These are phyloP conservation scores for Sarotherodon lohbergeri DNA, from an alignment of 2,113 vertebrate genomes.

Conservation along the genomic window DNA sequence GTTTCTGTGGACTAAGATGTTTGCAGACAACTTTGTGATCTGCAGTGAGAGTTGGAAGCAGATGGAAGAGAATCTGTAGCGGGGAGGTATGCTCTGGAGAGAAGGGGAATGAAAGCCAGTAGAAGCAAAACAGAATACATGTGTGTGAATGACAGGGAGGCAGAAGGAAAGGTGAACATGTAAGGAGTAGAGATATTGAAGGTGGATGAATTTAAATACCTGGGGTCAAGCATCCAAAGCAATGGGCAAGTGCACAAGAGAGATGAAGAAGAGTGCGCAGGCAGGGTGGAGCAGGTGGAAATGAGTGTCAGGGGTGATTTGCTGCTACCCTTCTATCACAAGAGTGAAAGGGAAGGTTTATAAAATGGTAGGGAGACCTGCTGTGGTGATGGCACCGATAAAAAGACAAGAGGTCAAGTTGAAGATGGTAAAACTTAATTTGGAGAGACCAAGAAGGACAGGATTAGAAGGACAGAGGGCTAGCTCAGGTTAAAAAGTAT, in stretches of 20 bases:
- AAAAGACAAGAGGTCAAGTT: not conserved
- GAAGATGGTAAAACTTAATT: not conserved
- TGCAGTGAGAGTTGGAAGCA: not conserved
- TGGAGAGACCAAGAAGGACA: accelerated
- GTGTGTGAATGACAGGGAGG: not conserved
- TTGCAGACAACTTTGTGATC: not conserved
- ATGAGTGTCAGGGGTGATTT: accelerated
- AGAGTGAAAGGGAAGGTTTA: not conserved
- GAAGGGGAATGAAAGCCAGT: not conserved
- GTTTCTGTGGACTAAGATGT: not conserved
- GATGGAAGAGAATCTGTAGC: not conserved
- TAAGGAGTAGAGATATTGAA: not conserved
- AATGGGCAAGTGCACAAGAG: not conserved
- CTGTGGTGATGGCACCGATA: not conserved
- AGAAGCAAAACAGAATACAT: not conserved
- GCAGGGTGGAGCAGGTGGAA: not conserved
- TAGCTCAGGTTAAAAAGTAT: accelerated
- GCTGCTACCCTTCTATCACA: not conserved
- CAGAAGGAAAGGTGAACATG: not conserved
- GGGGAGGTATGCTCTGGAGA: not conserved
- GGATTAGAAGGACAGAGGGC: not conserved
- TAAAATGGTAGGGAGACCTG: not conserved
- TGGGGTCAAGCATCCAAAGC: not conserved
- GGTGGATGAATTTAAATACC: not conserved
- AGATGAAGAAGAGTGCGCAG: not conserved